Percentiles rank a stretch among this genome's conserved stretches.
phyloP scores from a whole-genome alignment of 2,888 invertebrate genomes.

The Terebella lapidaria region DNA sequence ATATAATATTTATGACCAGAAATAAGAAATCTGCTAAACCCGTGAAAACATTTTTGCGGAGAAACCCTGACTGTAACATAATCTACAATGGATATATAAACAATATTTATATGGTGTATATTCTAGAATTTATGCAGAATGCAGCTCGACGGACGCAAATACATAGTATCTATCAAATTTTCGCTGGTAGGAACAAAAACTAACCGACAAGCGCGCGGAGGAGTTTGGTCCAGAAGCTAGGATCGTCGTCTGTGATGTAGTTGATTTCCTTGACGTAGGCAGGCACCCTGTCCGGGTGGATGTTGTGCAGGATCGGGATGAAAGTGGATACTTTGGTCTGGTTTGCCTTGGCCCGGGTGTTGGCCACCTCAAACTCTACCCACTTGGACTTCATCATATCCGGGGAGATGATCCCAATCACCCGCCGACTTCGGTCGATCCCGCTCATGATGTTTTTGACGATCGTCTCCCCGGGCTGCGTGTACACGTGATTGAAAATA shows the following conservation, averaged over 20 bases:
- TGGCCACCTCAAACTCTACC: conserved; percentile 56
- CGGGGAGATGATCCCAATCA: conserved; percentile 80
- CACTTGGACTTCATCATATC: conserved; percentile 86
- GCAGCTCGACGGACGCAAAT: too few species aligned
- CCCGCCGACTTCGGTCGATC: conserved; percentile 75
- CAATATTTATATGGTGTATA: too few species aligned
- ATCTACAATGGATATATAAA: too few species aligned
- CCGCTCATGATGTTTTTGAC: conserved; percentile 82
- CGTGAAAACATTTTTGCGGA: too few species aligned
- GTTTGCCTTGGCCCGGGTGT: not conserved
- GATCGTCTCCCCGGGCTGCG: conserved; percentile 55
- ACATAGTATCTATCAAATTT: too few species aligned
- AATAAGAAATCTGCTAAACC: too few species aligned
- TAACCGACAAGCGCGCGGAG: too few species aligned
- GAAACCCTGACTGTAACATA: too few species aligned
- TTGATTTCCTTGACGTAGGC: not conserved
- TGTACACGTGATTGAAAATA: too few species aligned
- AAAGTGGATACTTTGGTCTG: not conserved
- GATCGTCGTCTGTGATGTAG: not conserved
- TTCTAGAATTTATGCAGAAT: too few species aligned
- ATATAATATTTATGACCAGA: too few species aligned
- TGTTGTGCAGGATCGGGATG: conserved; percentile 3
- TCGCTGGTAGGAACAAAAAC: too few species aligned
- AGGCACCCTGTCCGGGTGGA: not conserved
- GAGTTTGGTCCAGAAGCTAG: not conserved